These are phyloP conservation scores for Eilema caniola DNA, from an alignment of 2,888 invertebrate genomes.

Conservation along the genomic window DNA sequence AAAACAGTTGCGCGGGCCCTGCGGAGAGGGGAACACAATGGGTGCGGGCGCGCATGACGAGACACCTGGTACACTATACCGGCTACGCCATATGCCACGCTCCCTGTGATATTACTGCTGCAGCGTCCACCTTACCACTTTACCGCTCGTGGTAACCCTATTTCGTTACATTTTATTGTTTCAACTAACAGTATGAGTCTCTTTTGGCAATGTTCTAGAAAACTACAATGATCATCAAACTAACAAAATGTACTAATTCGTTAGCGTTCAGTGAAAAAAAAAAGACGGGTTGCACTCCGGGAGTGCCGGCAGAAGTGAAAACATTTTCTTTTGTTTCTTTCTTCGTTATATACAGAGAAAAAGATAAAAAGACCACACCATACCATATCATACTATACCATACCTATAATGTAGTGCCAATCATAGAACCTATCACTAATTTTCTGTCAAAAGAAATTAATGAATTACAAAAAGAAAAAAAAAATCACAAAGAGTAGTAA, in stretches of 20 bases:
- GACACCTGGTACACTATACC: slow-evolving; percentile 83
- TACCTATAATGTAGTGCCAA: too few species aligned
- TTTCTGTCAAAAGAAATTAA: too few species aligned
- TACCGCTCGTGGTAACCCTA: slow-evolving; percentile 34
- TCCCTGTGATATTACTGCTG: slow-evolving; percentile 48
- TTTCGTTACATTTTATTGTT: slow-evolving; percentile 14
- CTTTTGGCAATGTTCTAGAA: background rate
- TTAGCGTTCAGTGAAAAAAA: background rate
- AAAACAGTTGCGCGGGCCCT: slow-evolving; percentile 53
- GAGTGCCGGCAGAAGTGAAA: too few species aligned
- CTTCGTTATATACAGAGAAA: too few species aligned
- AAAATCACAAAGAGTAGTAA: too few species aligned
- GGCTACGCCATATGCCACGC: slow-evolving; percentile 82
- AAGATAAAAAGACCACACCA: too few species aligned
- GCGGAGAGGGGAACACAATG: slow-evolving; percentile 71
- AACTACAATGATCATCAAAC: background rate
- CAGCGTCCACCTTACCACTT: slow-evolving; percentile 22
- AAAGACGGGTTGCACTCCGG: too few species aligned
- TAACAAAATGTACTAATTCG: background rate
- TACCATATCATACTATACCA: too few species aligned
- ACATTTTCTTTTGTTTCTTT: too few species aligned
- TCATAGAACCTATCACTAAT: too few species aligned
- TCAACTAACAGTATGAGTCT: background rate
- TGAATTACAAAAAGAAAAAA: too few species aligned
- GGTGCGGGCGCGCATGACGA: slow-evolving; percentile 86